Evolutionary conservation across 2,113 vertebrate genomes (phyloP).

Genomic region (Brienomyrus longianalis): DNA sequence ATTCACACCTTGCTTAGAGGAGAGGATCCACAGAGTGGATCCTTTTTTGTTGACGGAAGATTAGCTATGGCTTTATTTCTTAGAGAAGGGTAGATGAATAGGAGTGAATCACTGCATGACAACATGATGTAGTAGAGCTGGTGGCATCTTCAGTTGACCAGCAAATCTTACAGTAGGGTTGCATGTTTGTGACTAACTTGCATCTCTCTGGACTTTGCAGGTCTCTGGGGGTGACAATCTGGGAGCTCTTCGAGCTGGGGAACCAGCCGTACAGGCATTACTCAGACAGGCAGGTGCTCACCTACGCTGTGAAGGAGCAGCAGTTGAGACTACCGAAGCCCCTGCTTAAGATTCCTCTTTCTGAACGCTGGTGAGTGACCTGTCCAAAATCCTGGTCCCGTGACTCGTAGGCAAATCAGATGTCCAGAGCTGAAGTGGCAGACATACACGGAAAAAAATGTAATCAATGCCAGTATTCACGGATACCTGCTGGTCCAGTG

Average conservation of each 20-base stretch:
- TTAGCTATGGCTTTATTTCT: background rate
- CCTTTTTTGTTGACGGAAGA: background rate
- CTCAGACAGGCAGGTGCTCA: conserved; percentile 89
- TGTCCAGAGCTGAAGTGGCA: background rate
- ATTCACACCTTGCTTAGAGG: background rate
- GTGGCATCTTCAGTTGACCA: background rate
- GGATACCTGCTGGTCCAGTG: background rate
- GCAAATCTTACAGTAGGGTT: background rate
- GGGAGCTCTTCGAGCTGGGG: conserved; percentile 93
- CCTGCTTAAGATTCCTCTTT: conserved; percentile 73
- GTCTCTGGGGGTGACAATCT: conserved; percentile 88
- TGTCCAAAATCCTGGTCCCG: background rate
- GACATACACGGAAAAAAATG: too few species aligned
- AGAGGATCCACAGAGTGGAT: background rate
- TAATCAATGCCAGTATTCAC: background rate
- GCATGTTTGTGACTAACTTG: background rate
- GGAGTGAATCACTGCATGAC: background rate
- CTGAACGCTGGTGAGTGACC: conserved; percentile 85
- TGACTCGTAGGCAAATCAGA: conserved; percentile 13
- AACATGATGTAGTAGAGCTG: background rate
- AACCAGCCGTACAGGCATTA: conserved; percentile 84
- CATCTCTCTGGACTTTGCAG: conserved; percentile 45
- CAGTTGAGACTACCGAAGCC: conserved; percentile 91
- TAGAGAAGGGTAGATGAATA: background rate
- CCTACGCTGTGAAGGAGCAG: conserved; percentile 88